Evolutionary conservation across 2,797 vertebrate species (phyloP).

Genomic region (Anguilla obscura): DNA sequence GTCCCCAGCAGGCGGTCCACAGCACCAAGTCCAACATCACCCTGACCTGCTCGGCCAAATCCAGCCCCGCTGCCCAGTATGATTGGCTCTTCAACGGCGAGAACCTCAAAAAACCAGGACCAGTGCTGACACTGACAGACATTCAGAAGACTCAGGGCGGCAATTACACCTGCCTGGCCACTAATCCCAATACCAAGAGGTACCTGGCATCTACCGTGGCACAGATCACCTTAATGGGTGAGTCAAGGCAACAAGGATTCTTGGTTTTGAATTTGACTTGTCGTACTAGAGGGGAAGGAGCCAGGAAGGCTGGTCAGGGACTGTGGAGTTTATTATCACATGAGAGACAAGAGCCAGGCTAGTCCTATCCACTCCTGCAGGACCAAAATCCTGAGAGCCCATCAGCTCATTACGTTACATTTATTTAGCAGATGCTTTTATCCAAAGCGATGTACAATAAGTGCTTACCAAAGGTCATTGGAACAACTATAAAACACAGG

Average conservation of each 20-base stretch:
- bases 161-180: conserved; percentile 59
- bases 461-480: too few relatives aligned
- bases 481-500: too few relatives aligned
- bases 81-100: conserved; percentile 42
- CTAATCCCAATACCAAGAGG: conserved; percentile 53
- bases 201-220: conserved; percentile 36
- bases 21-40: conserved; percentile 26
- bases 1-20: not conserved
- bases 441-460: too few relatives aligned
- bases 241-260: conserved; percentile 14
- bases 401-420: not conserved
- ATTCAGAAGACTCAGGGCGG: conserved; percentile 51
- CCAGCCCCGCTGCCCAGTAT: conserved; percentile 19
- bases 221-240: conserved; percentile 47
- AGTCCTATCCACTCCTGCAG: not conserved
- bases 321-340: not conserved
- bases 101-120: not conserved
- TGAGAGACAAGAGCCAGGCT: not conserved
- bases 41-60: conserved; percentile 32
- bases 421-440: too few relatives aligned
- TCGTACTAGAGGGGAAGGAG: not conserved
- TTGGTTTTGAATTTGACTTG: not conserved
- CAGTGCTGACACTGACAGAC: conserved; percentile 45
- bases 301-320: not conserved
- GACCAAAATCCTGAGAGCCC: too few relatives aligned